Base-by-base conservation (phyloP, 2,888 invertebrate species). In the Hirtodrosophila alboralis region DNA sequence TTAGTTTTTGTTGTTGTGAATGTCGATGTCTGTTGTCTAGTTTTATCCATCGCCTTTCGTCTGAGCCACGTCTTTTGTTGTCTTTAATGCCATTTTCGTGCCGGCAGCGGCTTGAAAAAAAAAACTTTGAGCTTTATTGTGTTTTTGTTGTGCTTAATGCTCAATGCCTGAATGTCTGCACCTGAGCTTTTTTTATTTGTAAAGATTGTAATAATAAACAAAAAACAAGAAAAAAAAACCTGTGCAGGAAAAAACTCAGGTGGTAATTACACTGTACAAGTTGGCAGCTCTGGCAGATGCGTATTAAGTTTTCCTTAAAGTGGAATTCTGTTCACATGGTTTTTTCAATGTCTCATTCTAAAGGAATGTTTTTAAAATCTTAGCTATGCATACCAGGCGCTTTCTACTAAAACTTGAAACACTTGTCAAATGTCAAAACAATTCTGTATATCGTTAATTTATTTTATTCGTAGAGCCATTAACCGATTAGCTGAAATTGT, bases 41-140 rank as follows among this genome's bases (percentile, higher is more conserved):
- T 67, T 60, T 62, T 69, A 72, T 72, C 62, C 84, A 63, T 61
- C 65, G 77, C 16, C 45, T 38, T 57, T 48, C 45, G 78, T 45
- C 63, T 68, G 52, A 67, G 53, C 59, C 16, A 59, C 61, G 56
- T 49, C 49, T 59, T n/a, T 49, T 28, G 63, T 31, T 45, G 69
- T 58, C 62, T 79, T 83, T 85, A 79, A 79, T 85, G 86, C 75
- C 86, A 85, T 71, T 79, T 79, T 85, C 86, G 84, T 79, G 86
- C 63, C 75, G 49, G 53, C 57, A 67, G 51, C 54, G 26, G 44
- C 65, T 59, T 47, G 34, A 14, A 59, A 51, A 47, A 45, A 64
- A 51, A 41, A 43, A 43, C 45, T 41, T 16, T 45, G 31, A 18
- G 36, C 34, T 34, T 49, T 34, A 31, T 61, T 52, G 30, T 49